Percentiles rank a stretch among this genome's conserved stretches.
Conservation (phyloP, 1,140 invertebrate genomes). For the Drosophila azteca region DNA sequence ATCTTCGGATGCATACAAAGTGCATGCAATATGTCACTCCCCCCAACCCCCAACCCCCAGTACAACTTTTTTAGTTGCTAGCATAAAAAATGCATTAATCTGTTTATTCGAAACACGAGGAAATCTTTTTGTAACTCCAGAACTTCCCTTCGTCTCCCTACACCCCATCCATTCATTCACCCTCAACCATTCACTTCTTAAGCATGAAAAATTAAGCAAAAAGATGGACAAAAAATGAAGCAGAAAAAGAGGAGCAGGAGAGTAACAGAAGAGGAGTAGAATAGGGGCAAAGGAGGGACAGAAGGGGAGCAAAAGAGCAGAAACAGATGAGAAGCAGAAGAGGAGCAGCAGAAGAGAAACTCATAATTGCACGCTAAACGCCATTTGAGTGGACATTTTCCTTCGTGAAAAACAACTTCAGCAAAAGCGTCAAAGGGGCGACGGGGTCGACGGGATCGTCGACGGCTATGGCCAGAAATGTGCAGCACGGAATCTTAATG, state of each 20-base stretch:
- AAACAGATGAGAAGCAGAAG: conserved; percentile 14
- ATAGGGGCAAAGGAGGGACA: no score
- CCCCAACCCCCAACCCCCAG: no score
- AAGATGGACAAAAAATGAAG: conserved; percentile 18
- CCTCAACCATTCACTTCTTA: conserved; percentile 13
- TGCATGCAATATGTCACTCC: no score
- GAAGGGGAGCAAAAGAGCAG: conserved; percentile 4
- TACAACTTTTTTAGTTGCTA: not conserved
- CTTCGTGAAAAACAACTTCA: conserved; percentile 43
- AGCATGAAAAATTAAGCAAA: conserved; percentile 17
- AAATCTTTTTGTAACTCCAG: conserved; percentile 26
- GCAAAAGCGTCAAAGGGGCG: conserved; percentile 38
- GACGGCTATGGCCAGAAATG: conserved; percentile 5
- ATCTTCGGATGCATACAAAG: no score
- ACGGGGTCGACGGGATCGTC: no score
- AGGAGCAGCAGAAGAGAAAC: conserved; percentile 26
- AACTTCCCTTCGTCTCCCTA: conserved; percentile 17
- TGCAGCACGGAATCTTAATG: conserved; percentile 44
- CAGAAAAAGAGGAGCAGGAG: conserved; percentile 18
- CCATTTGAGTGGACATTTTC: conserved; percentile 77
- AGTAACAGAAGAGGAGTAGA: conserved; percentile 10
- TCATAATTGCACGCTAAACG: conserved; percentile 79
- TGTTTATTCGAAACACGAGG: conserved; percentile 17
- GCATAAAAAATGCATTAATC: conserved; percentile 24
- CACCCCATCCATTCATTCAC: not conserved